phyloP scores from a whole-genome alignment of 2,797 vertebrate genomes.

The Taenioides sp. region DNA sequence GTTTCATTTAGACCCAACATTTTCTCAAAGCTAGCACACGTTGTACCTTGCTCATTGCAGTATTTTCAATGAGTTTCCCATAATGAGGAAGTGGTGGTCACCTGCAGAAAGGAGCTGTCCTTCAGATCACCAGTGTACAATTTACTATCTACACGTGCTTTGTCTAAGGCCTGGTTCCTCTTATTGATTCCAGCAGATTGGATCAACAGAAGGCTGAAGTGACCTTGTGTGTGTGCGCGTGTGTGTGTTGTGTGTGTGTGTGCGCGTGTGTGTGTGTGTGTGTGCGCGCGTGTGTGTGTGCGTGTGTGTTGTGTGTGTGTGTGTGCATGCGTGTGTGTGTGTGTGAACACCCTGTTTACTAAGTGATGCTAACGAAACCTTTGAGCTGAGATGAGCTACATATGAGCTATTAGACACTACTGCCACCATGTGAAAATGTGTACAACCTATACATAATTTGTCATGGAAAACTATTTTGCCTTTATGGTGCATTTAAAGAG shows the following conservation, averaged over 20 bases:
- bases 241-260: neutral
- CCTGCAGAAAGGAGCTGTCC: constrained; percentile 23
- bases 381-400: constrained; percentile 34
- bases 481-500: too few relatives aligned
- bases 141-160: constrained; percentile 10
- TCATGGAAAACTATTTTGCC: too few relatives aligned
- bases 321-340: constrained; percentile 27
- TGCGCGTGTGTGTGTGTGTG: constrained; percentile 27
- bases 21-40: constrained; percentile 8
- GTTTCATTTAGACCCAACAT: neutral
- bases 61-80: neutral
- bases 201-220: constrained; percentile 38
- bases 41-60: constrained; percentile 37
- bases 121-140: constrained; percentile 15
- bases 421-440: neutral
- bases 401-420: constrained; percentile 16
- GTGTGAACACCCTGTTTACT: constrained; percentile 32
- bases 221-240: constrained; percentile 38
- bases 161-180: constrained; percentile 35
- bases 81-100: constrained; percentile 21
- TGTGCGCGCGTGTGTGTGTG: too few relatives aligned
- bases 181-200: constrained; percentile 59
- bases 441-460: too few relatives aligned
- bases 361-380: constrained; percentile 41
- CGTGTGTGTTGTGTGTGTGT: constrained; percentile 38